Evolutionary conservation across 2,797 vertebrate species (phyloP), one percentile per base, ranked within the genome.

Genomic region (Pempheris klunzingeri): DNA sequence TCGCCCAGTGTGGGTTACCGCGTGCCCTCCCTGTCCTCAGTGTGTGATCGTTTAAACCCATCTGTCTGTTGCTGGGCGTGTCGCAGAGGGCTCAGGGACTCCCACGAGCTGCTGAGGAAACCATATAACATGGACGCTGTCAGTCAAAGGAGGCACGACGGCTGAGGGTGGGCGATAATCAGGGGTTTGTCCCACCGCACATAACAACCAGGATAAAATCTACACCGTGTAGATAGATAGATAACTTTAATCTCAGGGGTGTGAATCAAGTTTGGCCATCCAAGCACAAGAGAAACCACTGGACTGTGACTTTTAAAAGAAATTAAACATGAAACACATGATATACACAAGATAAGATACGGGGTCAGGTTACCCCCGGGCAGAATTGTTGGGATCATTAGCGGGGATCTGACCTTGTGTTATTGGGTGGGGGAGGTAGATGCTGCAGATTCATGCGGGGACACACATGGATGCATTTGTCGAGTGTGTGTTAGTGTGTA

Each of bases 291-390:
- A 20, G 22, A 32, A 32, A 32, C 30, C 30, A 32, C 30, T 4
- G 6, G 4, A 32, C 30, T 32, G 6, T 32, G 30, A n/a, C n/a
- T n/a, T n/a, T n/a, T n/a, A n/a, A n/a, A n/a, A n/a, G n/a, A n/a
- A n/a, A n/a, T n/a, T n/a, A n/a, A n/a, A n/a, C n/a, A n/a, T n/a
- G n/a, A n/a, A n/a, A n/a, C n/a, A n/a, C n/a, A n/a, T n/a, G n/a
- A n/a, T n/a, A n/a, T n/a, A n/a, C n/a, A n/a, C n/a, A n/a, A n/a
- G n/a, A n/a, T n/a, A n/a, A n/a, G n/a, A n/a, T n/a, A n/a, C n/a
- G 24, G 68, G 46, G 20, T 88, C 78, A 15, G 63, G 55, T 87
- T 82, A 26, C 86, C 46, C 32, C n/a, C 43, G n/a, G 63, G 12
- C 57, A 13, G 73, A 61, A 57, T 44, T 13, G 74, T 32, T 74